Evolutionary conservation across 2,113 vertebrate genomes (phyloP).

Genomic region (Antechinus stuartii): DNA sequence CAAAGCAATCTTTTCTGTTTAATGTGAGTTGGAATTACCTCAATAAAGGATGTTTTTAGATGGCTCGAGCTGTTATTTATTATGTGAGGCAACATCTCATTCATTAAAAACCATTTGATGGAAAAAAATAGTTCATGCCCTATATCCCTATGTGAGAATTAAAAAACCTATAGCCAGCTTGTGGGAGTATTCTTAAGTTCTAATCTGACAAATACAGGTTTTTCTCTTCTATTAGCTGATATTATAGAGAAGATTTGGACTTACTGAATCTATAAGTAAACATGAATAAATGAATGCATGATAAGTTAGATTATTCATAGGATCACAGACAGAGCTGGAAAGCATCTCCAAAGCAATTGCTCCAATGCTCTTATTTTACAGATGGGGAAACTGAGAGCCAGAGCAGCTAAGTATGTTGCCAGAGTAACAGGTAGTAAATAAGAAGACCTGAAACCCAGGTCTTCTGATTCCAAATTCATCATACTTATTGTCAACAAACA

Average conservation of each 20-base stretch:
- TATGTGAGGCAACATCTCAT: not conserved
- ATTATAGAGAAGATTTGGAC: accelerated
- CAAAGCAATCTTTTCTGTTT: slow-evolving; percentile 49
- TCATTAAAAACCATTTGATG: not conserved
- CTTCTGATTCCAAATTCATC: not conserved
- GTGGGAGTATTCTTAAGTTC: not conserved
- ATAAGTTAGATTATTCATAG: not conserved
- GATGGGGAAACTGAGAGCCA: not conserved
- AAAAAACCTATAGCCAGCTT: not conserved
- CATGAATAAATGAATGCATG: accelerated
- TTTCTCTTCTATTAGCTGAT: not conserved
- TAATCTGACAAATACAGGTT: not conserved
- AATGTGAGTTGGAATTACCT: not conserved
- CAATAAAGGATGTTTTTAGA: not conserved
- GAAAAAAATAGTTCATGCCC: slow-evolving; percentile 8
- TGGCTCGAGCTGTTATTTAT: not conserved
- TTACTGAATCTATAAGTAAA: accelerated
- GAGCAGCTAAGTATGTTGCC: not conserved
- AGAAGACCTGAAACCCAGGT: not conserved
- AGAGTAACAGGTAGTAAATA: not conserved
- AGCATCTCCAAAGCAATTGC: not conserved
- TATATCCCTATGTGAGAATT: accelerated
- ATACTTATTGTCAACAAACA: not conserved
- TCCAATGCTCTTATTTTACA: not conserved
- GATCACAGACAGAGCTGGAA: not conserved